Percentiles rank a stretch among this genome's conserved stretches.
Evolutionary conservation across 2,888 invertebrate species (phyloP).

Genomic region (Dorcus hopei): DNA sequence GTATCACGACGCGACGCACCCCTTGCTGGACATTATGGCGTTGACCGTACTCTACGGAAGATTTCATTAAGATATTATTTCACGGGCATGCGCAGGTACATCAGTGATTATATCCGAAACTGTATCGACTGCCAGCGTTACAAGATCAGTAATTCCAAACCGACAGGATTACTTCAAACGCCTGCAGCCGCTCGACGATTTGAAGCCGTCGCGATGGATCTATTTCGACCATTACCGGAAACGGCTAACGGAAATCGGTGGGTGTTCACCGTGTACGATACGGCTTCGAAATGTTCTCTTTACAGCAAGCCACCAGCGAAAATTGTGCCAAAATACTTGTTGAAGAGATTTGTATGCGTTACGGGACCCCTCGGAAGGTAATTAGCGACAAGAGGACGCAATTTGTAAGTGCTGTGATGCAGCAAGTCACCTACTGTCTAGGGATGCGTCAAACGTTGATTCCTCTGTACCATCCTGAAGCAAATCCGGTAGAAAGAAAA

Average conservation of each 20-base stretch:
- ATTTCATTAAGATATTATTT: constrained; percentile 26
- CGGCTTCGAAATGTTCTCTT: constrained; percentile 25
- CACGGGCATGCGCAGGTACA: constrained; percentile 30
- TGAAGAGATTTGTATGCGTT: constrained; percentile 13
- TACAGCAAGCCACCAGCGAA: constrained; percentile 24
- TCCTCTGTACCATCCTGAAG: constrained; percentile 31
- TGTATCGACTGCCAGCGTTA: constrained; percentile 36
- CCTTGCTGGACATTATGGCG: constrained; percentile 19
- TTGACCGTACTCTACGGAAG: constrained; percentile 6
- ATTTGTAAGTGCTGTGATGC: constrained; percentile 37
- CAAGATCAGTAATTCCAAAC: constrained; percentile 36
- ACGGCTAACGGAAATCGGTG: constrained; percentile 2
- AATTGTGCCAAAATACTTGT: constrained; percentile 8
- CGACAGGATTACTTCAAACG: constrained; percentile 36
- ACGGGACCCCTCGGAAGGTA: constrained; percentile 36
- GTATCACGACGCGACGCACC: constrained; percentile 14
- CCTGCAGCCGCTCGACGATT: constrained; percentile 24
- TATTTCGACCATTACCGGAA: constrained; percentile 27
- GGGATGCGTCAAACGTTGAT: constrained; percentile 31
- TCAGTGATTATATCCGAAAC: constrained; percentile 27
- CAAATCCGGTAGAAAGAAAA: constrained; percentile 37
- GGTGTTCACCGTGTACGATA: constrained; percentile 22
- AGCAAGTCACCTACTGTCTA: constrained; percentile 33
- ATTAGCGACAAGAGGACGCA: constrained; percentile 41
- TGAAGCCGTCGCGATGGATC: constrained; percentile 35